Conservation (phyloP, 2,113 vertebrate genomes). For the Pimephales promelas region DNA sequence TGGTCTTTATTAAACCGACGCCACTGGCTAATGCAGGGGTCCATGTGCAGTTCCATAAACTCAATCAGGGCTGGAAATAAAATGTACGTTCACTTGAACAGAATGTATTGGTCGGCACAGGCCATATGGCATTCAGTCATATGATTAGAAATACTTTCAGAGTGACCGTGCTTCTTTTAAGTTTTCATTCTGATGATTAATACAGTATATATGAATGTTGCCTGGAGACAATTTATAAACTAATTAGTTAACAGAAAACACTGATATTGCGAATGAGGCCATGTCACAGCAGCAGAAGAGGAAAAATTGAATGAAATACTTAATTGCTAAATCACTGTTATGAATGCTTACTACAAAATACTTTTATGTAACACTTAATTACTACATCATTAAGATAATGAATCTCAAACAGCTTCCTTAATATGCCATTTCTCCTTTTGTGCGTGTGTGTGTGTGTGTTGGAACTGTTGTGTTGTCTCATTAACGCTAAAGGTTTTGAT, state of each 20-base stretch:
- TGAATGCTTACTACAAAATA: constrained; percentile 6
- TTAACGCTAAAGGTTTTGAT: neutral
- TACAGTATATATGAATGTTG: neutral
- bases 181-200: neutral
- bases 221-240: constrained; percentile 27
- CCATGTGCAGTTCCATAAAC: neutral
- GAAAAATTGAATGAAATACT: constrained; percentile 69
- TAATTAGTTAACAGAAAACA: constrained; percentile 65
- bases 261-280: constrained; percentile 65
- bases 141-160: neutral
- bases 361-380: constrained; percentile 25
- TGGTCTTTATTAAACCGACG: neutral
- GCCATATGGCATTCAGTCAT: neutral
- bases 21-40: constrained; percentile 3
- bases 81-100: neutral
- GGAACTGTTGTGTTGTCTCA: too few relatives aligned
- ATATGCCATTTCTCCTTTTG: neutral
- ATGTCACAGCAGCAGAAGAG: constrained; percentile 85
- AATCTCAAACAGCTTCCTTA: neutral
- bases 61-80: neutral
- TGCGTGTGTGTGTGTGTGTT: neutral
- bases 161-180: neutral
- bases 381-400: constrained; percentile 36
- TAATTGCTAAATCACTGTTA: constrained; percentile 24
- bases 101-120: neutral